phyloP scores from a whole-genome alignment of 2,888 invertebrate genomes.

The Pimpla rufipes region DNA sequence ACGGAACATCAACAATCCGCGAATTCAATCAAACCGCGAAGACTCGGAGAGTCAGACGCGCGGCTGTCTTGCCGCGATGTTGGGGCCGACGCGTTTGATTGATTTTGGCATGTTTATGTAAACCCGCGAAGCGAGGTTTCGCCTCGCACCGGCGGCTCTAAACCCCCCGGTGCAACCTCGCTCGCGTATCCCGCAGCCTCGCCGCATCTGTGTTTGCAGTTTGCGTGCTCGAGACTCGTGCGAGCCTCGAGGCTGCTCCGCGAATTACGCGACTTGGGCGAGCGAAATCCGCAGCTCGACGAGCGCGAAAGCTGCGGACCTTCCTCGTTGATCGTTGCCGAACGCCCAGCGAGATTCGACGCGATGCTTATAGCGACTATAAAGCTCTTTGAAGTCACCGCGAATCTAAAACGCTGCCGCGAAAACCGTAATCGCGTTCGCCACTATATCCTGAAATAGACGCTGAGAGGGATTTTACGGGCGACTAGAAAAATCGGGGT shows the following conservation, averaged over 20 bases:
- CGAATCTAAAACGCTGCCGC: conserved; percentile 23
- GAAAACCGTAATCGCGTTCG: conserved; percentile 44
- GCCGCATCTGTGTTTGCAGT: conserved; percentile 38
- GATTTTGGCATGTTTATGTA: conserved; percentile 63
- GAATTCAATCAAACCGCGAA: conserved; percentile 14
- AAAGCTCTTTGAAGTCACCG: conserved; percentile 56
- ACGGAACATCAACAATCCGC: conserved; percentile 32
- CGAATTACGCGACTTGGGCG: not conserved
- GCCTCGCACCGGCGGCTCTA: conserved; percentile 46
- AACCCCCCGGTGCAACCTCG: too few relatives aligned
- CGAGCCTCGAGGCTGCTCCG: not conserved
- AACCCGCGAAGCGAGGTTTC: conserved; percentile 32
- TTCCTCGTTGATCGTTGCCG: conserved; percentile 12
- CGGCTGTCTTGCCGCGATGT: conserved; percentile 16
- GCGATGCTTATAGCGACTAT: conserved; percentile 2
- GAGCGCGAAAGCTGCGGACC: too few relatives aligned
- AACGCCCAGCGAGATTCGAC: conserved; percentile 3
- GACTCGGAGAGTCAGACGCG: conserved; percentile 10
- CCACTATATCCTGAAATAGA: conserved; percentile 50
- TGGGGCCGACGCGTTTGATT: conserved; percentile 49
- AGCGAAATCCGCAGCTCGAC: too few relatives aligned
- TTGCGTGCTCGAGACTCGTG: too few relatives aligned
- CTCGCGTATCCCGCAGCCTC: not conserved
- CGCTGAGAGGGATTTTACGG: too few relatives aligned
- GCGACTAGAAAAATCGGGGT: too few relatives aligned